Evolutionary conservation across 2,113 vertebrate genomes (phyloP).

Genomic region (Muntiacus muntjak): DNA sequence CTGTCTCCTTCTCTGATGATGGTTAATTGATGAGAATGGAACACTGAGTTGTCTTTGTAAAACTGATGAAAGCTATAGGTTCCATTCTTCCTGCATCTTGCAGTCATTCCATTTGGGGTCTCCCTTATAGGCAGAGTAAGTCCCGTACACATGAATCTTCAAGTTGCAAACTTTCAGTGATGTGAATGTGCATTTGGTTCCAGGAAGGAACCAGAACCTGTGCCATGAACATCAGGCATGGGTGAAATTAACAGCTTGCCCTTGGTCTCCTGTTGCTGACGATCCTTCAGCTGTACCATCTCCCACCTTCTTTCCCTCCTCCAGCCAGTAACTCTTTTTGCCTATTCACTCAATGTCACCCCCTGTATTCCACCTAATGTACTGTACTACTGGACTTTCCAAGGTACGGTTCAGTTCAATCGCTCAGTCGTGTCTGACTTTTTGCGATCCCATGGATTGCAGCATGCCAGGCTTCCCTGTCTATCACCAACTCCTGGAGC

Average conservation of each 20-base stretch:
- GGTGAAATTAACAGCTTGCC: not conserved
- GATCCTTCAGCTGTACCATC: not conserved
- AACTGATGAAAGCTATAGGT: not conserved
- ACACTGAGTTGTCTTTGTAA: not conserved
- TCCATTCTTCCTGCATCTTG: not conserved
- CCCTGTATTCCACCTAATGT: not conserved
- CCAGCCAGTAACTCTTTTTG: not conserved
- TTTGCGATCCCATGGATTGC: not conserved
- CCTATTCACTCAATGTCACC: not conserved
- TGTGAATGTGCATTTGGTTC: not conserved
- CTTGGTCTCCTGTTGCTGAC: not conserved
- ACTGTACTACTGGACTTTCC: not conserved
- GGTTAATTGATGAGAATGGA: not conserved
- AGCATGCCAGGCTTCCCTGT: not conserved
- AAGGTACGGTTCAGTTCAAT: not conserved
- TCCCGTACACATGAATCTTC: not conserved
- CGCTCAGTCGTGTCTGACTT: not conserved
- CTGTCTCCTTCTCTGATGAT: not conserved
- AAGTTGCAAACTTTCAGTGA: not conserved
- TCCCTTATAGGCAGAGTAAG: not conserved
- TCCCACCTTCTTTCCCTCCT: not conserved
- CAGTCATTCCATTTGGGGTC: not conserved
- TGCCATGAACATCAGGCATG: not conserved
- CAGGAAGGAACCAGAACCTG: not conserved
- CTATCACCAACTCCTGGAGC: not conserved